Evolutionary conservation across 2,888 invertebrate species (phyloP).

Genomic region (Chloromyia formosa): DNA sequence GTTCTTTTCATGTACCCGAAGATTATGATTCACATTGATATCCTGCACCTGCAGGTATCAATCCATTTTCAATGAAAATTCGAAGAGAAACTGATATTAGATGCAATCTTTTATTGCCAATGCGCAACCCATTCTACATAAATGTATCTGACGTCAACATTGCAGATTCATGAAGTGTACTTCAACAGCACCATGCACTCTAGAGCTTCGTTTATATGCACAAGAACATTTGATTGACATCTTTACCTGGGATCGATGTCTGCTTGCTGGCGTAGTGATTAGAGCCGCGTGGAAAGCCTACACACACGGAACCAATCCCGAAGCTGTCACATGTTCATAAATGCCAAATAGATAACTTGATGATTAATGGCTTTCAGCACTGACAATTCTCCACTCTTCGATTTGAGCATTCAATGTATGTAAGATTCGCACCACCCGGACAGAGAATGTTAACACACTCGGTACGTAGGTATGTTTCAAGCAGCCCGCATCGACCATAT

Average conservation of each 20-base stretch:
- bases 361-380: conserved; percentile 37
- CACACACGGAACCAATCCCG: conserved; percentile 5
- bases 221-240: conserved; percentile 29
- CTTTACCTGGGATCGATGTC: conserved; percentile 18
- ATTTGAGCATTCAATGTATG: conserved; percentile 26
- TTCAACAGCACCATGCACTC: not conserved
- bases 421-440: conserved; percentile 27
- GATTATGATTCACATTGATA: too few relatives aligned
- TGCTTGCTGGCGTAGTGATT: not conserved
- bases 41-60: too few relatives aligned
- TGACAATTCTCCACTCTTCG: conserved; percentile 29
- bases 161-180: not conserved
- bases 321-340: conserved; percentile 24
- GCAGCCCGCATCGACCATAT: conserved; percentile 18
- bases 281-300: conserved; percentile 7
- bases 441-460: too few relatives aligned
- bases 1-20: too few relatives aligned
- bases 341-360: conserved; percentile 41
- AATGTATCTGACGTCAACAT: not conserved
- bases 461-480: too few relatives aligned
- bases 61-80: too few relatives aligned
- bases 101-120: too few relatives aligned
- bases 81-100: too few relatives aligned
- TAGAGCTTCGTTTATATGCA: too few relatives aligned
- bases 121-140: too few relatives aligned